Evolutionary conservation across 2,888 invertebrate species (phyloP).

Genomic region (Oithona nana): DNA sequence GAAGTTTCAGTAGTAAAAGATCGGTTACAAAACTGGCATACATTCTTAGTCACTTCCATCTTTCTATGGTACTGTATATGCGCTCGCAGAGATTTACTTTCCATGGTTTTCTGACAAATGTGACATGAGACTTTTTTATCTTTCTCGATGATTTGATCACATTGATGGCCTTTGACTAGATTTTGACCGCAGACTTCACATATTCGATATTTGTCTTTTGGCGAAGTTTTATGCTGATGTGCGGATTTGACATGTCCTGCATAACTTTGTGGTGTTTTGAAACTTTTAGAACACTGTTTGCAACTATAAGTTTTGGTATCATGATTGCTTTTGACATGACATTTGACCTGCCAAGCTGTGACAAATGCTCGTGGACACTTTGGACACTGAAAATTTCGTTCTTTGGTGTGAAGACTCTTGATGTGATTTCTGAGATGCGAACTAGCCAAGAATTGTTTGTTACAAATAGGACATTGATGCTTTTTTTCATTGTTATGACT

Average conservation of each 20-base stretch:
- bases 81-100: background rate
- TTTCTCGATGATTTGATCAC: background rate
- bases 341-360: background rate
- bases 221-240: background rate
- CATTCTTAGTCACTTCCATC: background rate
- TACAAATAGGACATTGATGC: background rate
- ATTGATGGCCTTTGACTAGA: background rate
- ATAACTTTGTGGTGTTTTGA: background rate
- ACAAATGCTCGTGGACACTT: background rate
- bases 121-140: background rate
- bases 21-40: constrained; percentile 3
- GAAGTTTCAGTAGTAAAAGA: background rate
- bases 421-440: background rate
- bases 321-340: background rate
- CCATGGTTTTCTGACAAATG: background rate
- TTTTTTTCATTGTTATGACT: background rate
- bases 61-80: background rate
- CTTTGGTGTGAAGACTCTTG: background rate
- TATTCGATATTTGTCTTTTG: background rate
- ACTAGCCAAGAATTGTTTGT: background rate
- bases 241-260: constrained; percentile 11
- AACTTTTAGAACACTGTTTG: background rate
- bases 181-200: constrained; percentile 1
- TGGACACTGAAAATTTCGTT: background rate
- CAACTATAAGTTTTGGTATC: background rate